Percentiles rank a stretch among this genome's conserved stretches.
Conservation (phyloP, 1,140 invertebrate species). For the Plodia interpunctella region DNA sequence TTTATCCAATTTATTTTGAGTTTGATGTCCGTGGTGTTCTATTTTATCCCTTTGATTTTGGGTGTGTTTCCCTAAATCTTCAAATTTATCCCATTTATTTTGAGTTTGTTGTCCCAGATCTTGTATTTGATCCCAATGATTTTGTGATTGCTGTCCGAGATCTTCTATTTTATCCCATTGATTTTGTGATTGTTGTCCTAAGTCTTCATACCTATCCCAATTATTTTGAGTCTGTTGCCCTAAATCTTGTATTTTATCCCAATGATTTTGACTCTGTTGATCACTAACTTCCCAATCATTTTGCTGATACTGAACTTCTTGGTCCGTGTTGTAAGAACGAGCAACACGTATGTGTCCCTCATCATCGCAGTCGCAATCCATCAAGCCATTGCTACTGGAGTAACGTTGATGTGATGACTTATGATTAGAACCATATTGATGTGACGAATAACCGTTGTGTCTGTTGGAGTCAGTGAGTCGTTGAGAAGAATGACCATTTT, state of each 20-base stretch:
- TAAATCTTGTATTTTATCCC: slow-evolving; percentile 30
- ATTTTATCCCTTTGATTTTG: slow-evolving; percentile 14
- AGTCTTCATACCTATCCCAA: slow-evolving; percentile 22
- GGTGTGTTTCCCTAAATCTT: slow-evolving; percentile 24
- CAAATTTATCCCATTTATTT: slow-evolving; percentile 14
- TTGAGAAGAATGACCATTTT: slow-evolving; percentile 37
- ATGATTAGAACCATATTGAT: slow-evolving; percentile 40
- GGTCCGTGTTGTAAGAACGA: slow-evolving; percentile 37
- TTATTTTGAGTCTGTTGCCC: slow-evolving; percentile 34
- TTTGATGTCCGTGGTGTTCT: slow-evolving; percentile 16
- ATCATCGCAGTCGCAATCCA: slow-evolving; percentile 42
- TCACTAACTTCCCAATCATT: slow-evolving; percentile 15
- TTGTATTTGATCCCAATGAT: slow-evolving; percentile 30
- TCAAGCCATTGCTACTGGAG: slow-evolving; percentile 18
- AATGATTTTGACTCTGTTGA: slow-evolving; percentile 32
- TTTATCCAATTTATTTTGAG: slow-evolving; percentile 17
- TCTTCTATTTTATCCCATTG: slow-evolving; percentile 34
- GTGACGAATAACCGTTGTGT: slow-evolving; percentile 32
- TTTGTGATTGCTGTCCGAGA: slow-evolving; percentile 40
- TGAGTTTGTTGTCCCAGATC: slow-evolving; percentile 25
- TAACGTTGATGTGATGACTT: slow-evolving; percentile 35
- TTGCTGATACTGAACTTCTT: slow-evolving; percentile 20
- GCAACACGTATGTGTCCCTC: slow-evolving; percentile 44
- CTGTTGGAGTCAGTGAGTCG: slow-evolving; percentile 38
- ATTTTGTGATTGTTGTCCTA: slow-evolving; percentile 30